Evolutionary conservation across 2,888 invertebrate genomes (phyloP).

Genomic region (Isoperla grammatica): DNA sequence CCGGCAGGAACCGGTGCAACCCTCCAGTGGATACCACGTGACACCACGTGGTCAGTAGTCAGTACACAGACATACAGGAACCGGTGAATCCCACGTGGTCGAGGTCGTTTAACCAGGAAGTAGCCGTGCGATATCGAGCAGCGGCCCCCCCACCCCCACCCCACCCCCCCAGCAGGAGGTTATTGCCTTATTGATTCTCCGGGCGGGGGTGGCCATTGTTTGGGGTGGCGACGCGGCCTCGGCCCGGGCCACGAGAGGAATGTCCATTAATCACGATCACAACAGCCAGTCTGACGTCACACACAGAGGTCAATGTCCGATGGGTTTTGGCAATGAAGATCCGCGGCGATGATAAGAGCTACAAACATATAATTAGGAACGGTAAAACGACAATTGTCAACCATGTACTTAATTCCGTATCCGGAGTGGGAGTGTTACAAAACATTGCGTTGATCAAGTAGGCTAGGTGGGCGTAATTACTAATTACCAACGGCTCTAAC

Average conservation of each 20-base stretch:
- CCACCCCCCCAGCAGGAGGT: background rate
- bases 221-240: conserved; percentile 5
- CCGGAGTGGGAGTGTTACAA: too few relatives aligned
- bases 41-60: too few relatives aligned
- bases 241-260: background rate
- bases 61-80: too few relatives aligned
- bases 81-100: background rate
- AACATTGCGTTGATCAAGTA: too few relatives aligned
- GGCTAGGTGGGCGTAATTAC: too few relatives aligned
- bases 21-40: too few relatives aligned
- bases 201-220: conserved; percentile 2
- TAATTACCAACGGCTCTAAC: too few relatives aligned
- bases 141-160: background rate
- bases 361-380: too few relatives aligned
- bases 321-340: background rate
- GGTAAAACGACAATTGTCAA: too few relatives aligned
- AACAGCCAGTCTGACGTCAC: conserved; percentile 6
- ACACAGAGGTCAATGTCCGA: conserved; percentile 9
- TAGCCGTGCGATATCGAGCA: background rate
- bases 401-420: too few relatives aligned
- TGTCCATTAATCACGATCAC: conserved; percentile 8
- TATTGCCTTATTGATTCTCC: conserved; percentile 1
- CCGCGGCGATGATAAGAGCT: too few relatives aligned
- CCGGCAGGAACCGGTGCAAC: too few relatives aligned
- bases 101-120: background rate